phyloP scores from a whole-genome alignment of 2,888 invertebrate species.

The Toxonevra muliebris region DNA sequence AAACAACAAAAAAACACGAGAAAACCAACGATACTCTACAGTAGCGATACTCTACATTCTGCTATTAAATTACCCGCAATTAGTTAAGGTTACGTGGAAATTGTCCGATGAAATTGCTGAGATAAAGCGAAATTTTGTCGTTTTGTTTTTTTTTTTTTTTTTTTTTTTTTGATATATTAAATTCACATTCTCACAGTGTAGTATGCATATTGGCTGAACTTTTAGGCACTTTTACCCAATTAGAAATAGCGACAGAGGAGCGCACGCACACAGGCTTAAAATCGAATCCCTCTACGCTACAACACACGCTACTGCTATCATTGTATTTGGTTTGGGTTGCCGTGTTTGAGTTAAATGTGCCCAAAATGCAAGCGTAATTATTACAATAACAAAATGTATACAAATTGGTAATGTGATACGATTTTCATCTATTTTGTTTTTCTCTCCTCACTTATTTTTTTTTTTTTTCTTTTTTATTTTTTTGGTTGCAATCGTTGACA shows the following conservation, averaged over 20 bases:
- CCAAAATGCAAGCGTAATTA: slow-evolving; percentile 23
- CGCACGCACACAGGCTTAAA: background rate
- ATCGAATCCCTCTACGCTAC: background rate
- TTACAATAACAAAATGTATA: slow-evolving; percentile 24
- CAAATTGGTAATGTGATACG: slow-evolving; percentile 56
- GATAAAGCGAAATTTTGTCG: slow-evolving; percentile 47
- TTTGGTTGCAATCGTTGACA: slow-evolving; percentile 26
- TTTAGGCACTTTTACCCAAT: slow-evolving; percentile 47
- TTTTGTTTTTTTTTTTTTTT: background rate
- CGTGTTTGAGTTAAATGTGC: slow-evolving; percentile 16
- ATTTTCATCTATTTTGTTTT: slow-evolving; percentile 34
- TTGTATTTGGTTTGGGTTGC: no score
- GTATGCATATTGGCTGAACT: background rate
- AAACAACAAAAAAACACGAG: no score
- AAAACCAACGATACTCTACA: no score
- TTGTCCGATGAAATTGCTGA: slow-evolving; percentile 55
- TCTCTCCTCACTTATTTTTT: background rate
- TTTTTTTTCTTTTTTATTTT: slow-evolving; percentile 9
- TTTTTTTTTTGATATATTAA: no score
- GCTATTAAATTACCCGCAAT: slow-evolving; percentile 61
- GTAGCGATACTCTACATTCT: no score
- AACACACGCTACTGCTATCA: no score
- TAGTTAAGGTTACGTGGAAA: slow-evolving; percentile 62
- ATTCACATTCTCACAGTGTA: no score
- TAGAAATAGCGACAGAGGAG: slow-evolving; percentile 50